phyloP scores from a whole-genome alignment of 2,113 vertebrate species.

The Mus pahari region DNA sequence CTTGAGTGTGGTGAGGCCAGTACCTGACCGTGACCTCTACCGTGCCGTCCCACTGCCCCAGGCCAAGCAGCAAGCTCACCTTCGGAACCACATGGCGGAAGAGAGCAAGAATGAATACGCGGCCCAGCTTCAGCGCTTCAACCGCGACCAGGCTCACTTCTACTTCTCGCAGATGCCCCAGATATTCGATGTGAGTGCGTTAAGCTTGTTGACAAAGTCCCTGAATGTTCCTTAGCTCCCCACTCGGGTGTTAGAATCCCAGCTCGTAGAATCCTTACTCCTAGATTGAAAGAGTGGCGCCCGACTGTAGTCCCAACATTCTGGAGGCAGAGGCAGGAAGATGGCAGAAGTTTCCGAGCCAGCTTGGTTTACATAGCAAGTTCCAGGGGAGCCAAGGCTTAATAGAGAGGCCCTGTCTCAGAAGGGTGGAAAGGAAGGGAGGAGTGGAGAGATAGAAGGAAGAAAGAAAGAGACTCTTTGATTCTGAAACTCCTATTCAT shows the following conservation, averaged over 20 bases:
- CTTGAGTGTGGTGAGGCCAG: fast-evolving
- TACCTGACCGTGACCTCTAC: not conserved
- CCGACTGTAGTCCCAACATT: not conserved
- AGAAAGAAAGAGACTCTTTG: not conserved
- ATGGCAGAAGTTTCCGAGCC: not conserved
- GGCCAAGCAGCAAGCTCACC: constrained; percentile 93
- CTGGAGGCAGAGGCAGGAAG: not conserved
- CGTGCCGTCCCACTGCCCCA: constrained; percentile 38
- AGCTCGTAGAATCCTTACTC: not conserved
- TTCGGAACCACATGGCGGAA: constrained; percentile 91
- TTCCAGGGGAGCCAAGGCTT: not conserved
- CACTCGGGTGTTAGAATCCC: not conserved
- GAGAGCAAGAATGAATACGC: constrained; percentile 95
- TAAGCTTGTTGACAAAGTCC: not conserved
- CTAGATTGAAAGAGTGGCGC: not conserved
- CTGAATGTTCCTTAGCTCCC: not conserved
- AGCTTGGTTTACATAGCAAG: not conserved
- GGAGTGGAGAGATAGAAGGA: not conserved
- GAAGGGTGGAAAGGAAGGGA: not conserved
- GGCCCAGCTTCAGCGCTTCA: constrained; percentile 92
- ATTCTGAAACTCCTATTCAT: not conserved
- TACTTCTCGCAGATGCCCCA: constrained; percentile 93
- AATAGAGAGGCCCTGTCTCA: not conserved
- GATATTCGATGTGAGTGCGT: constrained; percentile 90
- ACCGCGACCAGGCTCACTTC: constrained; percentile 93